phyloP scores from a whole-genome alignment of 1,140 invertebrate genomes.

The Scaptomyza hsui region DNA sequence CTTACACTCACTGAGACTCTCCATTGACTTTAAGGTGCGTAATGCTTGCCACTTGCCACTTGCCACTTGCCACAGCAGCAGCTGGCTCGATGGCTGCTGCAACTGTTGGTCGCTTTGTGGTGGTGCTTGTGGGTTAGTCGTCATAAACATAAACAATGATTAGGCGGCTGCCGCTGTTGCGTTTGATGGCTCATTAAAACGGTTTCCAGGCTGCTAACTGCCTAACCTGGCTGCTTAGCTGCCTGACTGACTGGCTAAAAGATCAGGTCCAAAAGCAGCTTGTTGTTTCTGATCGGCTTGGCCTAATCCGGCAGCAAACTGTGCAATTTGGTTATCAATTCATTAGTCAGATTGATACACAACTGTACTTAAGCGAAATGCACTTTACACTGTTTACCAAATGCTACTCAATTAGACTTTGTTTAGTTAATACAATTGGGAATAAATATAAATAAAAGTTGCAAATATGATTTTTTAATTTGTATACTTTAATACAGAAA shows the following conservation, averaged over 20 bases:
- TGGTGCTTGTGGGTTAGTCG: constrained; percentile 5
- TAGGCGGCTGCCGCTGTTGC: constrained; percentile 36
- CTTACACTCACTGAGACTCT: background rate
- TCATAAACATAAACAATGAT: constrained; percentile 57
- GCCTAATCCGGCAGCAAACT: background rate
- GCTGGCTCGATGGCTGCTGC: background rate
- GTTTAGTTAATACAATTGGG: too few relatives aligned
- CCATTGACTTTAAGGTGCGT: constrained; percentile 19
- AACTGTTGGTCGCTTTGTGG: background rate
- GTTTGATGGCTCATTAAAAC: constrained; percentile 65
- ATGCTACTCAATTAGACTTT: constrained; percentile 12
- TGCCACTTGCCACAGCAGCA: constrained; percentile 4
- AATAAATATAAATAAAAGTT: too few relatives aligned
- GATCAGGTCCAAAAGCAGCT: background rate
- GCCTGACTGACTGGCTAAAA: constrained; percentile 24
- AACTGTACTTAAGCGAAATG: background rate
- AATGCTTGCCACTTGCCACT: constrained; percentile 21
- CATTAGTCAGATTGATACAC: constrained; percentile 14
- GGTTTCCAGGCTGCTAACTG: constrained; percentile 59
- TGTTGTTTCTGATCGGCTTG: background rate
- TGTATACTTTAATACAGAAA: too few relatives aligned
- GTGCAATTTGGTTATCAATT: constrained; percentile 59
- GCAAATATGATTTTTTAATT: too few relatives aligned
- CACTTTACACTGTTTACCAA: background rate
- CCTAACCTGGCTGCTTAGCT: constrained; percentile 53